Evolutionary conservation across 2,797 vertebrate genomes (phyloP).

Genomic region (Schizothorax lantsangensis): DNA sequence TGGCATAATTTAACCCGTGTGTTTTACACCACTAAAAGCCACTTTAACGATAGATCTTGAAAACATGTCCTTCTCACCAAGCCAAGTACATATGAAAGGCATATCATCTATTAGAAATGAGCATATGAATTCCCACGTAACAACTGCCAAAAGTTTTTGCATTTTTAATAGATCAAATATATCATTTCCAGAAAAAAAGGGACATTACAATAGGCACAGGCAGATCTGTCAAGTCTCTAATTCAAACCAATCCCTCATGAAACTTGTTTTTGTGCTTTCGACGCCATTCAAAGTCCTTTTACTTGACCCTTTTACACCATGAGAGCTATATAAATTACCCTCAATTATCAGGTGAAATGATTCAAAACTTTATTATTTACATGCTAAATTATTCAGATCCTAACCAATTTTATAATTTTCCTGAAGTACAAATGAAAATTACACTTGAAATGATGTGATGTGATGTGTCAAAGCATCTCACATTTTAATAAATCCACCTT

Average conservation of each 20-base stretch:
- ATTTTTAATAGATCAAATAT: constrained; percentile 58
- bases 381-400: neutral
- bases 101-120: constrained; percentile 61
- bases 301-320: constrained; percentile 19
- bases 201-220: constrained; percentile 58
- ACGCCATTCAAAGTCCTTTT: constrained; percentile 20
- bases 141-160: constrained; percentile 52
- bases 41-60: constrained; percentile 64
- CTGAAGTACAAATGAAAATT: neutral
- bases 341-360: constrained; percentile 10
- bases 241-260: constrained; percentile 63
- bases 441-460: neutral
- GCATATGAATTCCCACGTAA: constrained; percentile 55
- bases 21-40: constrained; percentile 62
- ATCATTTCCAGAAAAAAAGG: constrained; percentile 51
- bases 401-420: neutral
- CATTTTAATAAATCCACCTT: constrained; percentile 2
- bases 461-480: neutral
- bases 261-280: constrained; percentile 40
- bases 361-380: neutral
- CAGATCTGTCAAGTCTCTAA: constrained; percentile 60
- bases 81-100: constrained; percentile 68
- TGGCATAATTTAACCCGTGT: constrained; percentile 66
- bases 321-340: constrained; percentile 13
- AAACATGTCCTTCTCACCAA: constrained; percentile 64